Evolutionary conservation across 2,888 invertebrate species (phyloP).

Genomic region (Operophtera brumata): DNA sequence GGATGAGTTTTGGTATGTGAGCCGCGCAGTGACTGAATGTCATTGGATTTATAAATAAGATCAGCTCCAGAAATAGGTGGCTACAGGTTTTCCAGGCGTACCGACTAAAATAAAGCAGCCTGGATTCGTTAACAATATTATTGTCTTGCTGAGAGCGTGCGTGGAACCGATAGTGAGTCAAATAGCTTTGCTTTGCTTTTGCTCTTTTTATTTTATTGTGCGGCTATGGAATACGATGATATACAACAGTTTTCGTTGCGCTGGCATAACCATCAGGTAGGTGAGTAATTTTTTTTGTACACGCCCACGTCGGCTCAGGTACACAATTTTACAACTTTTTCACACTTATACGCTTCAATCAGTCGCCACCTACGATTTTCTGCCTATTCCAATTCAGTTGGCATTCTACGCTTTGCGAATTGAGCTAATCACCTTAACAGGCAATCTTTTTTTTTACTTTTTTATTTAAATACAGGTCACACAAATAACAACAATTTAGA

Average conservation of each 20-base stretch:
- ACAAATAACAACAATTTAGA: too few species aligned
- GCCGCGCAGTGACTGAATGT: slow-evolving; percentile 78
- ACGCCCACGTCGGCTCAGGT: slow-evolving; percentile 56
- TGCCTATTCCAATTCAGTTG: slow-evolving; percentile 27
- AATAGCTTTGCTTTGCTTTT: slow-evolving; percentile 56
- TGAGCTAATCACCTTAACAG: slow-evolving; percentile 3
- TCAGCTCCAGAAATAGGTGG: slow-evolving; percentile 82
- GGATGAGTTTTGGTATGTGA: slow-evolving; percentile 80
- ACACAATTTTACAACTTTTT: slow-evolving; percentile 45
- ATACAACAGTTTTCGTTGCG: slow-evolving; percentile 90
- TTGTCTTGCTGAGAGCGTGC: slow-evolving; percentile 67
- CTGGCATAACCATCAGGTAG: slow-evolving; percentile 92
- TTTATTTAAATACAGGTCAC: slow-evolving; percentile 10
- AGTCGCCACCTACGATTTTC: slow-evolving; percentile 28
- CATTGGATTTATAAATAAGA: slow-evolving; percentile 81
- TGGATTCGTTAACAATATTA: slow-evolving; percentile 81
- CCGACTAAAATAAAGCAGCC: slow-evolving; percentile 81
- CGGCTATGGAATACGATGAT: slow-evolving; percentile 80
- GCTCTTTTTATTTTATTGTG: slow-evolving; percentile 44
- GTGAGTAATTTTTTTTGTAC: slow-evolving; percentile 63
- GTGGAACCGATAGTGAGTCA: slow-evolving; percentile 55
- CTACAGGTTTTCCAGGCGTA: slow-evolving; percentile 81
- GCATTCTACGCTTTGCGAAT: slow-evolving; percentile 13
- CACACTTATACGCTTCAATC: slow-evolving; percentile 34
- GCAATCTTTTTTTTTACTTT: slow-evolving; percentile 6